Evolutionary conservation across 2,888 invertebrate species (phyloP).

Genomic region (Tortrix viridana): DNA sequence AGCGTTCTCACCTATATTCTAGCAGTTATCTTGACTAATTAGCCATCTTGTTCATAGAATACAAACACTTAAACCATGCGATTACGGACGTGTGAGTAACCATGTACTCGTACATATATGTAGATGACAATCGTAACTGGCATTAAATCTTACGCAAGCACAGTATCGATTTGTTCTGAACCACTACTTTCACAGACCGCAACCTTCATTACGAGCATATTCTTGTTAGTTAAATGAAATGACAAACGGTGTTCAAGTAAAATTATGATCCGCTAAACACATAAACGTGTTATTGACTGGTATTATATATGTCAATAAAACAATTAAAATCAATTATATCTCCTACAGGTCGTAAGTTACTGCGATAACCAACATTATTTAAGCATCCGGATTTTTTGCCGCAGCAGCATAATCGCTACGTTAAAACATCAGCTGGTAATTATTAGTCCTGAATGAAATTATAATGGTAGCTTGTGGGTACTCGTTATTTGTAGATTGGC

Average conservation of each 20-base stretch:
- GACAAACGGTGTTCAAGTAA: too few species aligned
- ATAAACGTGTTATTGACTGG: slow-evolving; percentile 16
- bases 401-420: slow-evolving; percentile 52
- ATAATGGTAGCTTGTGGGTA: slow-evolving; percentile 64
- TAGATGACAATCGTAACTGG: too few species aligned
- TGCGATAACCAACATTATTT: slow-evolving; percentile 32
- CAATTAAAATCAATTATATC: slow-evolving; percentile 36
- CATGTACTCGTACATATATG: too few species aligned
- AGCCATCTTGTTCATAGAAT: slow-evolving; percentile 42
- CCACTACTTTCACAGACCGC: too few species aligned
- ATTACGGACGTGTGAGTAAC: too few species aligned
- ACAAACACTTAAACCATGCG: slow-evolving; percentile 16
- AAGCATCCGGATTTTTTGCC: slow-evolving; percentile 36
- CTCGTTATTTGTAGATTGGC: slow-evolving; percentile 76
- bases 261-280: slow-evolving; percentile 28
- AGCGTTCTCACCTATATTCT: slow-evolving; percentile 62
- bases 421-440: slow-evolving; percentile 55
- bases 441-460: slow-evolving; percentile 73
- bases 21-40: slow-evolving; percentile 45
- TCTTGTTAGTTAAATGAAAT: slow-evolving; percentile 16
- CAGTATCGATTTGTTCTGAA: too few species aligned
- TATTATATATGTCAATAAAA: slow-evolving; percentile 30
- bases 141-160: too few species aligned
- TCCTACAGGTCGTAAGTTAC: slow-evolving; percentile 28
- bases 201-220: too few species aligned